Conservation (phyloP, 2,888 invertebrate species). For the Agapetus fuscipes region DNA sequence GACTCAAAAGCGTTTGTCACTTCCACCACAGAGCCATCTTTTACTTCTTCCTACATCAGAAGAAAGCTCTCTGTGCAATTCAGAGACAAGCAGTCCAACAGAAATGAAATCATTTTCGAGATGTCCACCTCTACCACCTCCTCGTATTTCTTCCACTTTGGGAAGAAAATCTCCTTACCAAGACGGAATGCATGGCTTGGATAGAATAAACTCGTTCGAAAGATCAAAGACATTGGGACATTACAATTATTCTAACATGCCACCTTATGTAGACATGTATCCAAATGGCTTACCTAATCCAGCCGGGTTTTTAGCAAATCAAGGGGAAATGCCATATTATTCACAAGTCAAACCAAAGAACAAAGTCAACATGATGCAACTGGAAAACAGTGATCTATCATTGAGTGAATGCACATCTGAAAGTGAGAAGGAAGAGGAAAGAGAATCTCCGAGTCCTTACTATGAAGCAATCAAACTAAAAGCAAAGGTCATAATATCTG, state of each 20-base stretch:
- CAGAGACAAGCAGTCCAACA: constrained; percentile 22
- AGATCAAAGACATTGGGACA: constrained; percentile 23
- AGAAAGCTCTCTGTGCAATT: constrained; percentile 26
- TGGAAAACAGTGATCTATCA: constrained; percentile 17
- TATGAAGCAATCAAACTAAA: constrained; percentile 30
- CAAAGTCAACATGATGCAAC: constrained; percentile 17
- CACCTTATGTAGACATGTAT: constrained; percentile 16
- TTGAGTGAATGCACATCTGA: constrained; percentile 16
- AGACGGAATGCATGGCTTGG: constrained; percentile 30
- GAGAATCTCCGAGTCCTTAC: constrained; percentile 6
- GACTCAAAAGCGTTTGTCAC: constrained; percentile 49
- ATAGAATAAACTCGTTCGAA: constrained; percentile 36
- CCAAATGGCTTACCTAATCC: constrained; percentile 14
- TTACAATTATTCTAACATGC: no score
- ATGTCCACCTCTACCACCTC: constrained; percentile 64
- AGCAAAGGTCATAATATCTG: constrained; percentile 45
- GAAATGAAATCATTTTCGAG: constrained; percentile 24
- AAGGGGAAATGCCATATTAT: constrained; percentile 11
- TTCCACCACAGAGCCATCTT: constrained; percentile 45
- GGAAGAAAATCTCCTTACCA: constrained; percentile 39
- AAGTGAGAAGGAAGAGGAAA: constrained; percentile 15
- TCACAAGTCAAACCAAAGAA: constrained; percentile 15
- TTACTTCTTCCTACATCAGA: constrained; percentile 26
- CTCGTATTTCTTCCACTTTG: constrained; percentile 59
- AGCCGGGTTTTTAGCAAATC: constrained; percentile 4